Evolutionary conservation across 1,140 invertebrate species (phyloP).

Genomic region (Bombus picipes): DNA sequence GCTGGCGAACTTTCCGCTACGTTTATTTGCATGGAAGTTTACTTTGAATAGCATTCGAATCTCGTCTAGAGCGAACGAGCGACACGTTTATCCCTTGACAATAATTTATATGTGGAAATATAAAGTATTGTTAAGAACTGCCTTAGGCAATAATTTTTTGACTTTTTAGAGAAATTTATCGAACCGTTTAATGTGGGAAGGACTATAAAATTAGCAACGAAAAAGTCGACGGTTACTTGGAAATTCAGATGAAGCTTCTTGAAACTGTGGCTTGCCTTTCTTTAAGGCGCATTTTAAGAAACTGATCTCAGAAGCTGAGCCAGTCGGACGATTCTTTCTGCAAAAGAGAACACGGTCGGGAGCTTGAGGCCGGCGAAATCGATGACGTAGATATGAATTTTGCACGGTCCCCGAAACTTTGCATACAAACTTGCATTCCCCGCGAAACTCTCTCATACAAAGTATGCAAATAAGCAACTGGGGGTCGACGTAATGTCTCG

Average conservation of each 20-base stretch:
- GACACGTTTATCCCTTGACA: background rate
- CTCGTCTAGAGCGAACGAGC: background rate
- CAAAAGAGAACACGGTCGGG: background rate
- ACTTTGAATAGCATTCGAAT: background rate
- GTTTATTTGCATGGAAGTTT: constrained; percentile 7
- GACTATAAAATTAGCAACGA: background rate
- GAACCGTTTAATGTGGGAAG: background rate
- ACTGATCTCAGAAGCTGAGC: background rate
- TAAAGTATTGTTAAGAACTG: background rate
- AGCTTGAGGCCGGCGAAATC: background rate
- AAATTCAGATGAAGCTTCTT: background rate
- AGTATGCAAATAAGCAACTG: constrained; percentile 22
- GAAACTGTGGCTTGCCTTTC: background rate
- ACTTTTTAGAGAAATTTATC: background rate
- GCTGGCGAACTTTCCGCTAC: background rate
- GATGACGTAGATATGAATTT: constrained; percentile 35
- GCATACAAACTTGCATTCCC: constrained; percentile 14
- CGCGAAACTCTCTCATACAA: background rate
- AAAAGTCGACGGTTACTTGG: background rate
- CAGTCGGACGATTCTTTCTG: background rate
- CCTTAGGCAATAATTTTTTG: no score
- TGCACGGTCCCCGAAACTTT: constrained; percentile 8
- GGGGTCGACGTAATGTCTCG: background rate
- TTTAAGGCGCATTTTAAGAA: background rate
- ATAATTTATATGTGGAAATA: background rate